Conservation (phyloP, 2,113 vertebrate species). For the Mus spicilegus region DNA sequence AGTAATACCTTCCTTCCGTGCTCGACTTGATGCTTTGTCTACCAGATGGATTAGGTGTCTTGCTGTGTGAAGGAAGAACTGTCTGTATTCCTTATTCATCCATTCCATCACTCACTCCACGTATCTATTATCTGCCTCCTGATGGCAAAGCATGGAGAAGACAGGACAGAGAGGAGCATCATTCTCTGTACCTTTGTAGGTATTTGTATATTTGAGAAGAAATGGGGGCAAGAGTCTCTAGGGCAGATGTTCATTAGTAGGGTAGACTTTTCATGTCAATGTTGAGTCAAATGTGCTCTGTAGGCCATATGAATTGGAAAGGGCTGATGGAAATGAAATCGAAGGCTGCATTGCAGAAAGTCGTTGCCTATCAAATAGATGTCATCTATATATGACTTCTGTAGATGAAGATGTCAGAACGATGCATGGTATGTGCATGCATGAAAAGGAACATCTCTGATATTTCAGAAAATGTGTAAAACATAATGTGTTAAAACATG, state of each 20-base stretch:
- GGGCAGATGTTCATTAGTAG: not conserved
- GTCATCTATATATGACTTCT: not conserved
- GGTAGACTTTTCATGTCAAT: not conserved
- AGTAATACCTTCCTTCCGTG: not conserved
- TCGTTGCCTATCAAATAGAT: not conserved
- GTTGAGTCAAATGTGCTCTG: not conserved
- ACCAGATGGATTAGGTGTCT: not conserved
- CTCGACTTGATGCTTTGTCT: not conserved
- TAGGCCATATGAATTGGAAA: not conserved
- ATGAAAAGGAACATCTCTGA: not conserved
- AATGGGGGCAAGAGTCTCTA: not conserved
- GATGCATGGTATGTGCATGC: rapidly evolving
- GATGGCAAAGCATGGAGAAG: not conserved
- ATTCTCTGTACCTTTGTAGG: not conserved
- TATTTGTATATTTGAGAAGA: not conserved
- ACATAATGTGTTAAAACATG: not conserved
- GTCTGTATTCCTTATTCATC: not conserved
- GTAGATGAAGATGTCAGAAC: not conserved
- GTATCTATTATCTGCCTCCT: not conserved
- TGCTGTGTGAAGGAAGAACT: not conserved
- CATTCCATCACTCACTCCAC: not conserved
- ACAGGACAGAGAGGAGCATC: not conserved
- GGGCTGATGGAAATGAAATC: not conserved
- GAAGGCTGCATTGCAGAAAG: not conserved
- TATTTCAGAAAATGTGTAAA: not conserved